Evolutionary conservation across 2,797 vertebrate genomes (phyloP), one percentile per base, ranked within the genome.

Genomic region (Chaetodon trifasciatus): DNA sequence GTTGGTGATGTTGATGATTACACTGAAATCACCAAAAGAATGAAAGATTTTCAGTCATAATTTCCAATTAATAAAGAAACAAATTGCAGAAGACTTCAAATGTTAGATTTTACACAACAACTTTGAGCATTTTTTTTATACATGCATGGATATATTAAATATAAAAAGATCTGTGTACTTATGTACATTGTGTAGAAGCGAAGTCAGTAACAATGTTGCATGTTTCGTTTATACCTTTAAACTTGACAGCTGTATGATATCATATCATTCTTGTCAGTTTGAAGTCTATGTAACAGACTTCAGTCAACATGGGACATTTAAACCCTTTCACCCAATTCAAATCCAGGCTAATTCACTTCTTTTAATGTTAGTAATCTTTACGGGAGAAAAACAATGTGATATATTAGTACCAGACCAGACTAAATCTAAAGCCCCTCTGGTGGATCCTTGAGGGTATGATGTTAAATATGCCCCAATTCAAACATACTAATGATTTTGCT

Each of bases 401-500:
- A 37, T 56, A 72, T 53, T 46, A 23, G 7, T 10, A 37, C 10
- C 35, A 70, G 52, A 65, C 23, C 37, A 56, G 44, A 78, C 53
- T 19, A 19, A 67, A 70, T 74, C 53, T 19, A 19, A 67, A 70
- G 37, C 15, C 52, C 69, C 66, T 39, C 24, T 53, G 49, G 37
- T 35, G 39, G 57, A 16, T 58, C 47, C 10, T 13, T 19, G 74
- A 63, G 64, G n/a, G 11, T n/a, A 46, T 16, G 2, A n/a, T 42
- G 15, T 24, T 28, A 37, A 63, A 40, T 17, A 21, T 16, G 23
- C 3, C 15, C 13, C n/a, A 52, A 4, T 42, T 50, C 5, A 42
- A 62, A 64, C 10, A 23, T 21, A 16, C 5, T 42, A 60, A 66
- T 44, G 6, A 37, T 47, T 56, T 24, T 57, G 63, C 46, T 32